Percentiles rank a stretch among this genome's conserved stretches.
These are phyloP conservation scores for Dolichopus griseipennis DNA, from an alignment of 2,888 invertebrate species.

Conservation along the genomic window DNA sequence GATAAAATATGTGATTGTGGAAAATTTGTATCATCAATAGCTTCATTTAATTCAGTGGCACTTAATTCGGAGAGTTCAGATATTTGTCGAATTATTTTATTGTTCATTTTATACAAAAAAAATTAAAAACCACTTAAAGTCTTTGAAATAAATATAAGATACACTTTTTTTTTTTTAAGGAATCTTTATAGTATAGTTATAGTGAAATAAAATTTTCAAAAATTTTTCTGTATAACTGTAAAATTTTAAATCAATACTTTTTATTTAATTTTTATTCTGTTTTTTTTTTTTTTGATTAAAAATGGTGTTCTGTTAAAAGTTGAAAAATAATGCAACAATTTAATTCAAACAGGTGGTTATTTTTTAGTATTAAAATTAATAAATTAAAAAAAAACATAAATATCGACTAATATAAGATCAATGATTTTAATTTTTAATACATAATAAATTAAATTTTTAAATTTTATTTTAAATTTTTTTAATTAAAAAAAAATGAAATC, in stretches of 20 bases:
- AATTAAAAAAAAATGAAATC: neutral
- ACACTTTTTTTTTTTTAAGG: too few species aligned
- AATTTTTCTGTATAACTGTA: conserved; percentile 5
- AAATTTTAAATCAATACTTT: neutral
- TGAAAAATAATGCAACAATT: too few species aligned
- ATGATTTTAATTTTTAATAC: neutral
- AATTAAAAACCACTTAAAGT: too few species aligned
- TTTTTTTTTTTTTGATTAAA: too few species aligned
- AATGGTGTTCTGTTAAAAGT: too few species aligned
- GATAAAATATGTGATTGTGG: conserved; percentile 42
- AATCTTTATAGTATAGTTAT: neutral
- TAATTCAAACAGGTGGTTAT: too few species aligned
- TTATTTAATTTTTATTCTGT: neutral
- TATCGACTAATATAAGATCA: neutral
- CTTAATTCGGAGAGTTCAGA: conserved; percentile 37
- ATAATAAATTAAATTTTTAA: neutral
- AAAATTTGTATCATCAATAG: conserved; percentile 44
- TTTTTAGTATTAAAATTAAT: neutral
- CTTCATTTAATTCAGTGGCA: conserved; percentile 42
- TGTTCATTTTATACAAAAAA: neutral
- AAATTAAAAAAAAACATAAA: neutral
- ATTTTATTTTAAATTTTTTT: neutral
- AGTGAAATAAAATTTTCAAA: neutral
- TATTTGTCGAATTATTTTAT: neutral
- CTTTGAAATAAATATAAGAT: too few species aligned